Percentiles rank a stretch among this genome's conserved stretches.
These are phyloP conservation scores for Craterocephalus amniculus DNA, from an alignment of 2,797 vertebrate genomes.

Conservation along the genomic window DNA sequence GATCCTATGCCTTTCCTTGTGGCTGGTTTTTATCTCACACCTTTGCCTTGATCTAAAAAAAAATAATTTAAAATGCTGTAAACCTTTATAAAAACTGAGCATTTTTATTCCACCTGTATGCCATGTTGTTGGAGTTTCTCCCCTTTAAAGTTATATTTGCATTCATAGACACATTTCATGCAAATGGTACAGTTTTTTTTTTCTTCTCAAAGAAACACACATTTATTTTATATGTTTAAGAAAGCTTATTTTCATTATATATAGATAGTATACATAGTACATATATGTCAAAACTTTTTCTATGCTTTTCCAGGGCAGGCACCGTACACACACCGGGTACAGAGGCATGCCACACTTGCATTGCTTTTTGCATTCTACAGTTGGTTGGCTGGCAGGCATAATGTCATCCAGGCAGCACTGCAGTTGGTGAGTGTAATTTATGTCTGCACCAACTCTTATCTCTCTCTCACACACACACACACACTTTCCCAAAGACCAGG, in stretches of 20 bases:
- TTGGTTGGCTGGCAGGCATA: slow-evolving; percentile 88
- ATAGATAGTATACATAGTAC: slow-evolving; percentile 41
- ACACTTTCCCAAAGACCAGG: background rate
- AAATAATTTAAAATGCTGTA: slow-evolving; percentile 36
- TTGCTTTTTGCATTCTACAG: slow-evolving; percentile 92
- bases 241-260: slow-evolving; percentile 83
- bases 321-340: slow-evolving; percentile 89
- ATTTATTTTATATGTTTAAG: slow-evolving; percentile 88
- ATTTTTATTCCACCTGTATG: slow-evolving; percentile 70
- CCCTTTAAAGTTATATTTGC: slow-evolving; percentile 77
- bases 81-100: slow-evolving; percentile 51
- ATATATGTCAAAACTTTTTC: slow-evolving; percentile 61
- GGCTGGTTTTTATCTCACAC: slow-evolving; percentile 40
- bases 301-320: slow-evolving; percentile 87
- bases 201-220: slow-evolving; percentile 81
- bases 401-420: slow-evolving; percentile 84
- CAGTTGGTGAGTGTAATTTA: slow-evolving; percentile 48
- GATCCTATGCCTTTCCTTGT: slow-evolving; percentile 39
- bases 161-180: slow-evolving; percentile 90
- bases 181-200: slow-evolving; percentile 84
- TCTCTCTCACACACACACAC: slow-evolving; percentile 19
- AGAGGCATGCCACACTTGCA: slow-evolving; percentile 94
- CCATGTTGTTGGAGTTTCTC: slow-evolving; percentile 77
- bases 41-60: slow-evolving; percentile 24
- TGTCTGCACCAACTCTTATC: slow-evolving; percentile 53